Evolutionary conservation across 2,888 invertebrate genomes (phyloP).

Genomic region (Pristionchus exspectatus): DNA sequence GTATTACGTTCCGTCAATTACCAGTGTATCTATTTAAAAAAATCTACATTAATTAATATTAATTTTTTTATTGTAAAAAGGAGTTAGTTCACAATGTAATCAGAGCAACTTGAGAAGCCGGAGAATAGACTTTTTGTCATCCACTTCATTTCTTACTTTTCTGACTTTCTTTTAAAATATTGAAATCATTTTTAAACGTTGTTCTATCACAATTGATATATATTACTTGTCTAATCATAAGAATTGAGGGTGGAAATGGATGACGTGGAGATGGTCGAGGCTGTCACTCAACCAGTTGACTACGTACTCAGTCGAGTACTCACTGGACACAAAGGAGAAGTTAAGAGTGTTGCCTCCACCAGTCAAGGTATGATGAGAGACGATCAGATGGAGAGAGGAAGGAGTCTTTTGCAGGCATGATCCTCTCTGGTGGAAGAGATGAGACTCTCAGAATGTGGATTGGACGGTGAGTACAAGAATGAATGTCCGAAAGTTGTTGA

Average conservation of each 20-base stretch:
- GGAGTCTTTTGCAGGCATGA: conserved; percentile 55
- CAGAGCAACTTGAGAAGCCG: not conserved
- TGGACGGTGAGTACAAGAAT: conserved; percentile 57
- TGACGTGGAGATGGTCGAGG: conserved; percentile 54
- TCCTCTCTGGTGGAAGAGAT: conserved; percentile 71
- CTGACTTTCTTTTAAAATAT: not conserved
- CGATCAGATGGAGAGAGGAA: not conserved
- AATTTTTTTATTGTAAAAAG: too few relatives aligned
- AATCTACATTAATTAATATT: too few relatives aligned
- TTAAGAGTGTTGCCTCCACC: conserved; percentile 51
- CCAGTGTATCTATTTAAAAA: too few relatives aligned
- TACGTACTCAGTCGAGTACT: conserved; percentile 46
- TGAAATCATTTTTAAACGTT: not conserved
- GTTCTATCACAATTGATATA: not conserved
- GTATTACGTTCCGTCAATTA: too few relatives aligned
- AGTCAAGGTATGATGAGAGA: conserved; percentile 36
- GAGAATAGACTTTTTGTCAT: conserved; percentile 6
- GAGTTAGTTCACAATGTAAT: not conserved
- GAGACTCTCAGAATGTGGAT: conserved; percentile 68
- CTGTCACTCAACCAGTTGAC: conserved; percentile 37
- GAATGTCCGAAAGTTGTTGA: not conserved
- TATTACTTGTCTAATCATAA: not conserved
- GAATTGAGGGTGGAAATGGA: conserved; percentile 29
- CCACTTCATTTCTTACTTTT: not conserved
- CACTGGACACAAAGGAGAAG: conserved; percentile 51